Percentiles rank a stretch among this genome's conserved stretches.
Conservation (phyloP, 2,888 invertebrate species). For the Lottia gigantea region DNA sequence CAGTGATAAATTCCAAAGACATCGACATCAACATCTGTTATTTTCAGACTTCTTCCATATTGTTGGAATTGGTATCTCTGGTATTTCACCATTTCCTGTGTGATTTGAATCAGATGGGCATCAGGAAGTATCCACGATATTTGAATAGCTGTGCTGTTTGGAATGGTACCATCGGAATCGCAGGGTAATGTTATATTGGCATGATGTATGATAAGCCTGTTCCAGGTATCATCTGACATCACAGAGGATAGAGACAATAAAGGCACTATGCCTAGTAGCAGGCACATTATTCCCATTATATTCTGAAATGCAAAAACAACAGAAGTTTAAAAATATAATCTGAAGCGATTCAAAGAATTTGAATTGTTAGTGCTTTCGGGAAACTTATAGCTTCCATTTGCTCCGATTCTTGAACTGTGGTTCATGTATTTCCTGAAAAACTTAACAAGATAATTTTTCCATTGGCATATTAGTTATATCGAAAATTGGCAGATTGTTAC, state of each 20-base stretch:
- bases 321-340: too few relatives aligned
- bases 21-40: background rate
- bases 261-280: too few relatives aligned
- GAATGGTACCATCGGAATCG: background rate
- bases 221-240: background rate
- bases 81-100: background rate
- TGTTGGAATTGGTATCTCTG: background rate
- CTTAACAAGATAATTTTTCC: too few relatives aligned
- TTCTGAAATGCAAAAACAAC: too few relatives aligned
- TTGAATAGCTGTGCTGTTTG: background rate
- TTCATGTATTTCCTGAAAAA: too few relatives aligned
- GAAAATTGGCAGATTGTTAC: too few relatives aligned
- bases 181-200: background rate
- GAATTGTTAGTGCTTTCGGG: too few relatives aligned
- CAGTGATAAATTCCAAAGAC: slow-evolving; percentile 8
- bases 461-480: too few relatives aligned
- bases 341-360: too few relatives aligned
- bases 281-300: too few relatives aligned
- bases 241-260: background rate
- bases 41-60: slow-evolving; percentile 11
- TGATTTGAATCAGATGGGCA: background rate
- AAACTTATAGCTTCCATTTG: too few relatives aligned
- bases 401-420: too few relatives aligned
- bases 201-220: background rate
- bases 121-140: background rate